Evolutionary conservation across 2,888 invertebrate species (phyloP).

Genomic region (Orthosia cruda): DNA sequence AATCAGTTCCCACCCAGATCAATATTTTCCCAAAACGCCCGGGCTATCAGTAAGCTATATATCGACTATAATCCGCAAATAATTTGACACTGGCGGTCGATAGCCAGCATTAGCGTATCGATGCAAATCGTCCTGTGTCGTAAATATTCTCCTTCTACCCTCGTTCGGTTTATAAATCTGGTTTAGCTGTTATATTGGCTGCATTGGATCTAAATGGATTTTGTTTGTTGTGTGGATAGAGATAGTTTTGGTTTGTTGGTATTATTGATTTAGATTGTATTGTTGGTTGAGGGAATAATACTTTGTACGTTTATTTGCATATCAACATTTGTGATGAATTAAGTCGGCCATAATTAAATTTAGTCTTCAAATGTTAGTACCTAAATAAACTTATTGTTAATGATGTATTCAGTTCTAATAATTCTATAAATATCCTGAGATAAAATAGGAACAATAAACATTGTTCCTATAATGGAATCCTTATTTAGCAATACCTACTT

Average conservation of each 20-base stretch:
- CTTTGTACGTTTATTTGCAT: no score
- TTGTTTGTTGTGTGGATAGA: constrained; percentile 25
- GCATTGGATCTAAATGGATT: constrained; percentile 57
- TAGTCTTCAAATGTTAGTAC: neutral
- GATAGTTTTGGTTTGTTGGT: constrained; percentile 22
- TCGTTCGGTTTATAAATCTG: constrained; percentile 64
- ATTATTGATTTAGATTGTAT: constrained; percentile 26
- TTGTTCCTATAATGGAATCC: neutral
- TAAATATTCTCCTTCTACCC: constrained; percentile 61
- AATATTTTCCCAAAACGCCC: constrained; percentile 33
- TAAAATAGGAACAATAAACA: neutral
- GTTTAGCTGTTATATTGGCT: constrained; percentile 48
- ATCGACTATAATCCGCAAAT: constrained; percentile 63
- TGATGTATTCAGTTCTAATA: neutral
- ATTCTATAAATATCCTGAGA: neutral
- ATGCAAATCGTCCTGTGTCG: constrained; percentile 66
- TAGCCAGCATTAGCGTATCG: constrained; percentile 57
- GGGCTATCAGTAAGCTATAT: constrained; percentile 50
- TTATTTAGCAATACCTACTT: neutral
- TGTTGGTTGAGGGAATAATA: neutral
- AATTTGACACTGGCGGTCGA: constrained; percentile 58
- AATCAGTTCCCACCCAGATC: constrained; percentile 22
- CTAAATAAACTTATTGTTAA: neutral
- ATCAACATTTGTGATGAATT: no score
- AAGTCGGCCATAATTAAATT: no score